Conservation (phyloP, 1,140 invertebrate species). For the Lepidostoma basale region DNA sequence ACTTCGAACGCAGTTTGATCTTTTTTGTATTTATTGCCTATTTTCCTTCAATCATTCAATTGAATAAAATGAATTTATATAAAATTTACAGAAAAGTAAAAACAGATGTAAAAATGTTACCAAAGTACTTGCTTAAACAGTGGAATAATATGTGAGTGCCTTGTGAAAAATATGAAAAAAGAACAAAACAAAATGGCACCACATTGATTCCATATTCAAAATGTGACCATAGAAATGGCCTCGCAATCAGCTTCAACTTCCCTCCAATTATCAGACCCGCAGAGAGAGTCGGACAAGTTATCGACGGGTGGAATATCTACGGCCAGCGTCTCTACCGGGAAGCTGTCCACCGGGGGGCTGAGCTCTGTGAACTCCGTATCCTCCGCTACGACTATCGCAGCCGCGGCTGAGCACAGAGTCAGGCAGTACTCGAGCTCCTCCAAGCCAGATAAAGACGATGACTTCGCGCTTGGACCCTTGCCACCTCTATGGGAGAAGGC, state of each 20-base stretch:
- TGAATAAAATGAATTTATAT: background rate
- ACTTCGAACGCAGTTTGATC: too few species aligned
- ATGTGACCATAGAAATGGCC: conserved; percentile 30
- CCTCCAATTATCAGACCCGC: conserved; percentile 38
- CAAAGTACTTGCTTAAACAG: background rate
- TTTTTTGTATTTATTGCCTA: background rate
- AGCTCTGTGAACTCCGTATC: conserved; percentile 40
- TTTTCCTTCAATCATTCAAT: background rate
- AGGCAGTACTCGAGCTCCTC: conserved; percentile 8
- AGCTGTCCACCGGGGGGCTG: conserved; percentile 26
- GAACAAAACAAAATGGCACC: background rate
- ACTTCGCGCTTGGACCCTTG: conserved; percentile 77
- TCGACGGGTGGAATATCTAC: conserved; percentile 41
- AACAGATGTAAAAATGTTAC: background rate
- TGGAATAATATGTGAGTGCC: background rate
- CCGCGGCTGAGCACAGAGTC: conserved; percentile 31
- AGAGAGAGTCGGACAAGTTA: conserved; percentile 39
- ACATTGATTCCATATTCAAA: conserved; percentile 7
- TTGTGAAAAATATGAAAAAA: background rate
- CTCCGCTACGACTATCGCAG: conserved; percentile 39
- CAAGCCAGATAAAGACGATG: conserved; percentile 53
- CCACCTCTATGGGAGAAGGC: conserved; percentile 97
- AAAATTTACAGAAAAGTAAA: background rate
- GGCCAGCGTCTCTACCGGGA: conserved; percentile 25
- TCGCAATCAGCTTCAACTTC: conserved; percentile 18